These are phyloP conservation scores for Exaiptasia diaphana DNA, from an alignment of 64 coral and sea anemone genomes.

Conservation along the genomic window DNA sequence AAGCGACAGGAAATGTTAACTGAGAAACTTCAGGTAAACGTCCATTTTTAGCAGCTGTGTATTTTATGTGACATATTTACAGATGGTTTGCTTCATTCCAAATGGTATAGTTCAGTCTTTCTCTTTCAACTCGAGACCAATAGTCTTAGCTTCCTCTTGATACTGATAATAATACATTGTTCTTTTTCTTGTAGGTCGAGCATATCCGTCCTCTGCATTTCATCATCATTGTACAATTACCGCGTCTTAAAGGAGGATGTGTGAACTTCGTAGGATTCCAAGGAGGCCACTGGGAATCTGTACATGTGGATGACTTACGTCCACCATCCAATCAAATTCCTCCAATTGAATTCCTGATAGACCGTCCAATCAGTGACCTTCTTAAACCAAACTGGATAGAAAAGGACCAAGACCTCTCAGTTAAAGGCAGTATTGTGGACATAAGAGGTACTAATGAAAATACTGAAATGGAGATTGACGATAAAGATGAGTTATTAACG, in stretches of 20 bases:
- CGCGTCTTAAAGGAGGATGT: conserved; percentile 63
- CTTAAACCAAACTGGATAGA: background rate
- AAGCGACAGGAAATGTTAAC: conserved; percentile 52
- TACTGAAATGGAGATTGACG: background rate
- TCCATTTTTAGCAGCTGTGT: no score
- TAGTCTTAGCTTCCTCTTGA: no score
- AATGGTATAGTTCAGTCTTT: no score
- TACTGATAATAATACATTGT: background rate
- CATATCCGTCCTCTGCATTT: conserved; percentile 8
- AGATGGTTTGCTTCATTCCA: no score
- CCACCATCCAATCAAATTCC: conserved; percentile 50
- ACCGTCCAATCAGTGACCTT: conserved; percentile 46
- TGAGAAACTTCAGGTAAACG: background rate
- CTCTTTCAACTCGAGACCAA: no score
- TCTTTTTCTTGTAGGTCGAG: background rate
- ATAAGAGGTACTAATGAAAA: no score
- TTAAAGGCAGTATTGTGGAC: no score
- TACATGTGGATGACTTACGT: conserved; percentile 9
- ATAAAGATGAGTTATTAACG: background rate
- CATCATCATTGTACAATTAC: conserved; percentile 54
- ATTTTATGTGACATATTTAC: no score
- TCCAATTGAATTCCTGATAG: conserved; percentile 60
- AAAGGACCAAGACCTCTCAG: background rate
- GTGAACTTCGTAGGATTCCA: conserved; percentile 64
- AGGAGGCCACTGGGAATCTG: conserved; percentile 36